Percentiles rank a stretch among this genome's conserved stretches.
phyloP scores from a whole-genome alignment of 2,113 vertebrate genomes.

The Hippoglossus stenolepis region DNA sequence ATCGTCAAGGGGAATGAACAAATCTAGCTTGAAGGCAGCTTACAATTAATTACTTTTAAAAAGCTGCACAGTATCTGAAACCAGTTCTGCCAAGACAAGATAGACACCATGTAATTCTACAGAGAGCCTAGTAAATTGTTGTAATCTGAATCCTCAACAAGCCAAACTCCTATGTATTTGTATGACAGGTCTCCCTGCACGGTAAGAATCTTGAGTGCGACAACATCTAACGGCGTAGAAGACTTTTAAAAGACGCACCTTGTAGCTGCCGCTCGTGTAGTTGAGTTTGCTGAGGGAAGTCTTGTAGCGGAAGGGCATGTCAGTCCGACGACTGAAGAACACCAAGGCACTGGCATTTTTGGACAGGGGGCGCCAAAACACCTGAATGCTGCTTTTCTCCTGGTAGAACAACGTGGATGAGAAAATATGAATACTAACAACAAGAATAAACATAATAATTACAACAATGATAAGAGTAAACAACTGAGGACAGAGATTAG shows the following conservation, averaged over 20 bases:
- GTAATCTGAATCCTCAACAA: too few species aligned
- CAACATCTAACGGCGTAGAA: not conserved
- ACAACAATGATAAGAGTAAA: too few species aligned
- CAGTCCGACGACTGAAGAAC: constrained; percentile 91
- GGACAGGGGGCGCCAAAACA: constrained; percentile 88
- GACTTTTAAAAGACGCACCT: constrained; percentile 51
- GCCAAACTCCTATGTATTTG: too few species aligned
- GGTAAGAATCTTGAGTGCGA: not conserved
- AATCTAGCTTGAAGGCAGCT: too few species aligned
- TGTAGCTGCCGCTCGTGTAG: constrained; percentile 77
- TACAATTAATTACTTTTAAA: too few species aligned
- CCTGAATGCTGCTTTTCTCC: constrained; percentile 87
- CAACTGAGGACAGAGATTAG: not conserved
- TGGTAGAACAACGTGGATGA: constrained; percentile 48
- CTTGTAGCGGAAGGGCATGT: constrained; percentile 89
- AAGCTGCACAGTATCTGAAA: not conserved
- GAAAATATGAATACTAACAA: not conserved
- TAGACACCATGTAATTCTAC: too few species aligned
- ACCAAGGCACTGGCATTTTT: constrained; percentile 82
- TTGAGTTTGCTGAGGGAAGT: constrained; percentile 85
- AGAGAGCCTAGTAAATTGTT: too few species aligned
- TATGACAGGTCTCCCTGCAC: too few species aligned
- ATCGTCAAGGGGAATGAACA: too few species aligned
- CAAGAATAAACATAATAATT: not conserved
- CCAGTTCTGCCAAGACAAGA: not conserved